Evolutionary conservation across 2,113 vertebrate species (phyloP).

Genomic region (Ceyx margarethae): DNA sequence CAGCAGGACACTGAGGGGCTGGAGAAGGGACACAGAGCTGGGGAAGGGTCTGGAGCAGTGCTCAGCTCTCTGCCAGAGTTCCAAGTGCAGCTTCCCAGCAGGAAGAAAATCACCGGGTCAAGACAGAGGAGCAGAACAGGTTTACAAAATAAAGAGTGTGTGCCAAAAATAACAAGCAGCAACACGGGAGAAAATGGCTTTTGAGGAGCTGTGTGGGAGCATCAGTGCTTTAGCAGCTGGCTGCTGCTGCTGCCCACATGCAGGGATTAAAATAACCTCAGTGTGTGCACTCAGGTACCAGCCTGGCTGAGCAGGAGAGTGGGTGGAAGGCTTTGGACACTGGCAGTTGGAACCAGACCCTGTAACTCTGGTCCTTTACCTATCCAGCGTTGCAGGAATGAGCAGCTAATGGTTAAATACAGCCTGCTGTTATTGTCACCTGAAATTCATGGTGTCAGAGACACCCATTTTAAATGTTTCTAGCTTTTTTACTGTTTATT

Average conservation of each 20-base stretch:
- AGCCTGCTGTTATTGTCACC: not conserved
- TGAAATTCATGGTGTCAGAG: not conserved
- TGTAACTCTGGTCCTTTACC: not conserved
- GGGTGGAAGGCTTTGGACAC: not conserved
- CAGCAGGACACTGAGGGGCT: not conserved
- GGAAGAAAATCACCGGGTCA: not conserved
- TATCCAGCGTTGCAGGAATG: not conserved
- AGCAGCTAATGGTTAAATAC: not conserved
- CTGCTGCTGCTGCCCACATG: constrained; percentile 54
- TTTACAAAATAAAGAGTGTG: constrained; percentile 18
- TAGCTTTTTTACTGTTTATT: not conserved
- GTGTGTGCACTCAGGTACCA: not conserved
- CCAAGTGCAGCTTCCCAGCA: not conserved
- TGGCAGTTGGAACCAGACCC: not conserved
- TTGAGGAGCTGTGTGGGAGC: constrained; percentile 53
- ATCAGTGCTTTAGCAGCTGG: constrained; percentile 60
- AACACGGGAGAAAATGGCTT: constrained; percentile 49
- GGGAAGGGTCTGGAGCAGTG: not conserved
- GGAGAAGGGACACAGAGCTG: not conserved
- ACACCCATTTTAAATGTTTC: not conserved
- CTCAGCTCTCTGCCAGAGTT: not conserved
- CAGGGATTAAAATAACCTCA: constrained; percentile 54
- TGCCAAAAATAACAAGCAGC: constrained; percentile 47
- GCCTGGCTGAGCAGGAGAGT: not conserved
- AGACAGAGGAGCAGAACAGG: constrained; percentile 34